Evolutionary conservation across 2,888 invertebrate species (phyloP).

Genomic region (Orchestes rusci): DNA sequence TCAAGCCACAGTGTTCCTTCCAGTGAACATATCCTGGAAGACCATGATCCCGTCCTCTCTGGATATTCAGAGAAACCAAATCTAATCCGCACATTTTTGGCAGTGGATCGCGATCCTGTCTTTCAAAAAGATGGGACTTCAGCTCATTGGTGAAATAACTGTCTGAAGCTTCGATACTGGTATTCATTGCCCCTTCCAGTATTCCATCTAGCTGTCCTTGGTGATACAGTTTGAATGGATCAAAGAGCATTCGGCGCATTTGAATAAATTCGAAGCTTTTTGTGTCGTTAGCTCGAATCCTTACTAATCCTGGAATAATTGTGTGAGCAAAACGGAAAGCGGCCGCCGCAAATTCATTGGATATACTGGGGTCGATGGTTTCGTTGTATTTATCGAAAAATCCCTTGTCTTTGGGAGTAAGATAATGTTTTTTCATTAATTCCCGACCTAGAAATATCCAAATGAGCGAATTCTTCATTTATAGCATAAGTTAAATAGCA

Average conservation of each 20-base stretch:
- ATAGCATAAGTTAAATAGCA: no score
- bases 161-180: slow-evolving; percentile 55
- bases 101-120: slow-evolving; percentile 30
- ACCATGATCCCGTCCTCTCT: slow-evolving; percentile 84
- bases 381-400: slow-evolving; percentile 55
- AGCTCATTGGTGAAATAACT: slow-evolving; percentile 58
- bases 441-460: slow-evolving; percentile 46
- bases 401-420: slow-evolving; percentile 47
- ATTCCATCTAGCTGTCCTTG: slow-evolving; percentile 56
- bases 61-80: slow-evolving; percentile 80
- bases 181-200: slow-evolving; percentile 59
- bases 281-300: slow-evolving; percentile 50
- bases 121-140: slow-evolving; percentile 62
- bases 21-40: slow-evolving; percentile 71
- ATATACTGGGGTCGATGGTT: slow-evolving; percentile 64
- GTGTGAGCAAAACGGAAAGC: slow-evolving; percentile 89
- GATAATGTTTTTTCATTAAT: slow-evolving; percentile 50
- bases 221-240: slow-evolving; percentile 65
- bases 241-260: slow-evolving; percentile 72
- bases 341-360: slow-evolving; percentile 78
- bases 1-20: slow-evolving; percentile 68
- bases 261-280: slow-evolving; percentile 55
- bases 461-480: no score
- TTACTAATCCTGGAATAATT: slow-evolving; percentile 69
- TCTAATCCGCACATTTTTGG: slow-evolving; percentile 63